Base-by-base conservation (phyloP, 2,888 invertebrate genomes). In the Lochmaea capreae region DNA sequence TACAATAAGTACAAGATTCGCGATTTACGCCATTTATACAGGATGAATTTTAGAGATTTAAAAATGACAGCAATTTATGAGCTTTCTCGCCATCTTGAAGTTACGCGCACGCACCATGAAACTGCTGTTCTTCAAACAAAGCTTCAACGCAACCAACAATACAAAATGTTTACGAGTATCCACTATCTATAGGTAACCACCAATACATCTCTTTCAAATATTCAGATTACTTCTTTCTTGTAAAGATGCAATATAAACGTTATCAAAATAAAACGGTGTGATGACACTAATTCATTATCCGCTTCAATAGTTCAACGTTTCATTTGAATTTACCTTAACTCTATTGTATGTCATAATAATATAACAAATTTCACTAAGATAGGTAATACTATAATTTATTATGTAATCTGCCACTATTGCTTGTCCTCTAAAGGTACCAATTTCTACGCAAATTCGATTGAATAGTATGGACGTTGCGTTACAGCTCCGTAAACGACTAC, bases 11-110 rank as follows among this genome's bases (percentile, higher is more conserved):
- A 90, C 89, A 89, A 88, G 89, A 89, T 89, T 88, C 88, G 87
- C 88, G 88, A 87, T 88, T 91, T 91, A 91, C 88, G 91, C 91
- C 91, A 91, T 91, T 90, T 90, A 91, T 89, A 89, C 89, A 87
- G 87, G 88, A 89, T 89, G 91, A 91, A 91, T 89, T 89, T 89
- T 88, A 88, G 87, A 87, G 91, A 87, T 87, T 87, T 86, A 85
- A 86, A 86, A 86, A 85, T 86, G 86, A 86, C 86, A 87, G 85
- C 82, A 83, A 85, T 81, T 84, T 84, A 80, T 82, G 81, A 83
- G 81, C 84, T 82, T 85, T 82, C 84, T 87, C 87, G 88, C 87
- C 88, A 88, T 88, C 86, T 88, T 88, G 78, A 70, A 73, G 59
- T 74, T 46, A 73, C 81, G 83, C 84, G 84, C 81, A 80, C 83